Conservation (phyloP, 2,888 invertebrate genomes). For the Amphiduros pacificus region DNA sequence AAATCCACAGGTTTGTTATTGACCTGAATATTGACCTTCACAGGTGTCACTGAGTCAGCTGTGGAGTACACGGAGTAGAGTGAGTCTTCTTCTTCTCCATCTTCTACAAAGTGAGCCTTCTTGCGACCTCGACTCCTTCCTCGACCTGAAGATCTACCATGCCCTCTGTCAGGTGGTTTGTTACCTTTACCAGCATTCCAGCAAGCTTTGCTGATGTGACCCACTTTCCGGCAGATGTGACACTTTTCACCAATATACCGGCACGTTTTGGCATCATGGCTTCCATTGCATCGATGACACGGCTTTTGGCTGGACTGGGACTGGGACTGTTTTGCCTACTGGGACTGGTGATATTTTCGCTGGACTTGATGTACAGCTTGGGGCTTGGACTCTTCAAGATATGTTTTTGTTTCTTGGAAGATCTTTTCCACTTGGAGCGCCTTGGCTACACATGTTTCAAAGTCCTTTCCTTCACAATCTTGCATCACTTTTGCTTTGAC, state of each 20-base stretch:
- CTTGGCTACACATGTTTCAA: neutral
- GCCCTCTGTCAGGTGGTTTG: neutral
- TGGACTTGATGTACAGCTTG: neutral
- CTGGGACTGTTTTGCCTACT: too few relatives aligned
- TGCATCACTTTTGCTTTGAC: neutral
- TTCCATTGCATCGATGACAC: constrained; percentile 2
- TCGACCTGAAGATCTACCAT: neutral
- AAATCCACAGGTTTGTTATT: neutral
- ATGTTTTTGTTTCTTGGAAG: neutral
- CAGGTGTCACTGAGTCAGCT: neutral
- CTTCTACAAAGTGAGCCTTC: neutral
- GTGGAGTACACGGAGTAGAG: neutral
- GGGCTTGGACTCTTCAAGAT: neutral
- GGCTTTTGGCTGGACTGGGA: neutral
- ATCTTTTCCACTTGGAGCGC: neutral
- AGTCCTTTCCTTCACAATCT: neutral
- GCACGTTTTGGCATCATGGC: neutral
- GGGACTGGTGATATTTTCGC: too few relatives aligned
- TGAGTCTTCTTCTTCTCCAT: neutral
- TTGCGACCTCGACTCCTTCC: neutral
- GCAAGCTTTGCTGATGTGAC: constrained; percentile 1
- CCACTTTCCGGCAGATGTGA: neutral
- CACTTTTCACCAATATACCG: neutral
- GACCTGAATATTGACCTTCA: neutral
- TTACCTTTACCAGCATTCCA: neutral